A percentile compares a stretch with the other conserved stretches of the same genome.
phyloP scores from a whole-genome alignment of 2,888 invertebrate genomes.

The Miltochrista miniata region DNA sequence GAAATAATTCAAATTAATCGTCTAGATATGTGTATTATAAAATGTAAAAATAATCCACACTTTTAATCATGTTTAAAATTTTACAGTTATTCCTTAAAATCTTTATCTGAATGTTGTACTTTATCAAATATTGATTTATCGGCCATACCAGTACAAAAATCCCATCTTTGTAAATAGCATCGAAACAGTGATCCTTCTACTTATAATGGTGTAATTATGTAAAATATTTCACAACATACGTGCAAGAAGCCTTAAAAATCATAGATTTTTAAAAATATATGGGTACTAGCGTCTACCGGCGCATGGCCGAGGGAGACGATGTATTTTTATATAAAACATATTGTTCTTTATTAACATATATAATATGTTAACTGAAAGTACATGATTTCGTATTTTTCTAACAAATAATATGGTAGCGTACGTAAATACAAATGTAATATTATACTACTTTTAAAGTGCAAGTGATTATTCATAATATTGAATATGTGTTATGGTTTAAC shows the following conservation, averaged over 20 bases:
- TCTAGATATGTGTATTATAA: conserved; percentile 49
- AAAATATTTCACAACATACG: conserved; percentile 75
- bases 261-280: conserved; percentile 78
- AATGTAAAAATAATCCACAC: conserved; percentile 46
- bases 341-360: conserved; percentile 83
- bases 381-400: conserved; percentile 83
- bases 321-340: conserved; percentile 83
- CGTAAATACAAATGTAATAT: conserved; percentile 59
- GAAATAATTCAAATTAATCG: conserved; percentile 47
- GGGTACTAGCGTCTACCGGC: conserved; percentile 78
- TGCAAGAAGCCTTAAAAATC: conserved; percentile 82
- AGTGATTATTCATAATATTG: conserved; percentile 63
- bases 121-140: conserved; percentile 61
- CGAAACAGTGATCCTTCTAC: conserved; percentile 74
- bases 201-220: conserved; percentile 73
- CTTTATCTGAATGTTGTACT: conserved; percentile 68
- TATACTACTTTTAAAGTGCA: conserved; percentile 70
- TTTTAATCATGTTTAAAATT: conserved; percentile 52
- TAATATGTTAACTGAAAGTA: conserved; percentile 82
- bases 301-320: conserved; percentile 68
- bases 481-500: conserved; percentile 52
- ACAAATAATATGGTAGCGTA: conserved; percentile 72
- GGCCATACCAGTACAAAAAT: conserved; percentile 80
- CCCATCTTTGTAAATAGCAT: conserved; percentile 72
- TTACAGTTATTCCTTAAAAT: conserved; percentile 60